A percentile compares a stretch with the other conserved stretches of the same genome.
Evolutionary conservation across 2,888 invertebrate species (phyloP).

Genomic region (Litoditis marina): DNA sequence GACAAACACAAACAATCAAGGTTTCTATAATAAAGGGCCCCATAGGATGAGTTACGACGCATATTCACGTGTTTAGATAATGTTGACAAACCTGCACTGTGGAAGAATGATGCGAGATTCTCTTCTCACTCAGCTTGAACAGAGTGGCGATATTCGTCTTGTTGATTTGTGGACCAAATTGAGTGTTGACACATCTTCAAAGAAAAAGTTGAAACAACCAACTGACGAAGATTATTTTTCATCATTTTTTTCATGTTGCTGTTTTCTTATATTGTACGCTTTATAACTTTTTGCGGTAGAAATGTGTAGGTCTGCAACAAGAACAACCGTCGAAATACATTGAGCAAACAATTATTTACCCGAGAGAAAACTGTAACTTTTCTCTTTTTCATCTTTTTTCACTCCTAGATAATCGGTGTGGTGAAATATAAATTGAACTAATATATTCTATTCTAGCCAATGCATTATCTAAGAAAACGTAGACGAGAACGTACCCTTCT

Average conservation of each 20-base stretch:
- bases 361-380: no score
- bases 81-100: constrained; percentile 25
- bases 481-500: constrained; percentile 41
- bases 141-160: constrained; percentile 54
- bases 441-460: no score
- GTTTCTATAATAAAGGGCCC: no score
- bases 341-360: no score
- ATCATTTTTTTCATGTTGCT: neutral
- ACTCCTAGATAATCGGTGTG: no score
- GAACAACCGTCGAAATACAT: no score
- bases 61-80: neutral
- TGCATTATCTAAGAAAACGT: constrained; percentile 2
- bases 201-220: neutral
- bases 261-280: neutral
- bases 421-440: no score
- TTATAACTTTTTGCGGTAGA: no score
- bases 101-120: constrained; percentile 37
- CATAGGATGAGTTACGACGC: no score
- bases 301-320: no score
- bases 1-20: no score
- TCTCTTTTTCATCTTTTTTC: no score
- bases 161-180: constrained; percentile 46
- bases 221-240: neutral
- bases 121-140: constrained; percentile 51
- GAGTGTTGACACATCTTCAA: constrained; percentile 43